phyloP scores from a whole-genome alignment of 2,113 vertebrate genomes.

The Oreotragus oreotragus region DNA sequence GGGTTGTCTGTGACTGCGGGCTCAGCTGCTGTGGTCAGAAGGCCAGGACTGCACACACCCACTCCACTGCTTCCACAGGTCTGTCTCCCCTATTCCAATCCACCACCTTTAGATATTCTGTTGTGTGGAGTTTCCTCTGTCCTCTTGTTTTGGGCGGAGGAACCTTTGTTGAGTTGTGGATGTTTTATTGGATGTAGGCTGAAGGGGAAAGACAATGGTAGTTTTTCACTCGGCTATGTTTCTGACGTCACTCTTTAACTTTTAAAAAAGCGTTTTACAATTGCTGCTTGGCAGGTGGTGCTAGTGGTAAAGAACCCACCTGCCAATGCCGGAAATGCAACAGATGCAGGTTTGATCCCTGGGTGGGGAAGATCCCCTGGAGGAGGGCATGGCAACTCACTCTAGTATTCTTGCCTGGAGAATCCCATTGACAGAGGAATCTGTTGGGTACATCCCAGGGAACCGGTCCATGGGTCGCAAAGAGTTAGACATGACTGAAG shows the following conservation, averaged over 20 bases:
- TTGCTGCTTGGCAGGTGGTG: neutral
- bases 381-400: neutral
- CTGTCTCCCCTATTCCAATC: neutral
- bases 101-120: neutral
- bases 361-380: neutral
- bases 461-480: neutral
- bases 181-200: neutral
- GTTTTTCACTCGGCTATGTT: neutral
- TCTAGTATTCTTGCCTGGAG: neutral
- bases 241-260: neutral
- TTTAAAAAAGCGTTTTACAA: neutral
- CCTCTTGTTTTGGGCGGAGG: neutral
- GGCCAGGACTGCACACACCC: neutral
- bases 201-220: neutral
- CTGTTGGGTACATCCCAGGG: neutral
- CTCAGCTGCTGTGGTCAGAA: neutral
- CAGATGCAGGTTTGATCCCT: neutral
- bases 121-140: neutral
- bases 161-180: neutral
- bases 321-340: neutral
- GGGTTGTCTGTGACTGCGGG: neutral
- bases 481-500: neutral
- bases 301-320: neutral
- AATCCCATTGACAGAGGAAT: neutral
- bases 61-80: neutral